Conservation (phyloP, 2,797 vertebrate genomes). For the Carcharodon carcharias region DNA sequence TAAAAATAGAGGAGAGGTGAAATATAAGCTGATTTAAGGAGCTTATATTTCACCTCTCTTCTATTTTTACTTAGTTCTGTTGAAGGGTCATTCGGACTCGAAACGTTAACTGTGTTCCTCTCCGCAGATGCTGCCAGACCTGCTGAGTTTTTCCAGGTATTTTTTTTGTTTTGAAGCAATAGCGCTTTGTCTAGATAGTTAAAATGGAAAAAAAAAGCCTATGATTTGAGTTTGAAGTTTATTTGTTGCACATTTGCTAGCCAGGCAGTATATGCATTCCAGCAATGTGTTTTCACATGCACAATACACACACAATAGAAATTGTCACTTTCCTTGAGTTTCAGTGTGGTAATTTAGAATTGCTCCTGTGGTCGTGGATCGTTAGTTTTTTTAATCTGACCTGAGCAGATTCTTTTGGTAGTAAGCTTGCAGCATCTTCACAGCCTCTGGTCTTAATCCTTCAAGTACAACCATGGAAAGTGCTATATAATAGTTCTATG, state of each 20-base stretch:
- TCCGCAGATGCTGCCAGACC: too few species aligned
- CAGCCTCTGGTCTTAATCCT: neutral
- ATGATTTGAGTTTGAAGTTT: neutral
- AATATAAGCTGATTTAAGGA: too few species aligned
- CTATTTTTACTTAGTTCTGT: too few species aligned
- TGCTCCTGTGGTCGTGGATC: neutral
- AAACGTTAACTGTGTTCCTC: too few species aligned
- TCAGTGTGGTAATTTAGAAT: neutral
- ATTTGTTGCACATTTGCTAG: neutral
- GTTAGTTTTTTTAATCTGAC: neutral
- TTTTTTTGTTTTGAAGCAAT: too few species aligned
- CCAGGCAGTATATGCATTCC: neutral
- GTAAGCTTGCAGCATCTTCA: neutral
- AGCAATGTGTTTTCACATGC: neutral
- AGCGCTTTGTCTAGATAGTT: neutral
- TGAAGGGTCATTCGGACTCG: too few species aligned
- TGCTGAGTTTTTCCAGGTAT: too few species aligned
- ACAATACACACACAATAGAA: neutral
- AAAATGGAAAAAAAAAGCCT: neutral
- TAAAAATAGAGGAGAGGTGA: too few species aligned
- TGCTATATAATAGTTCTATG: neutral
- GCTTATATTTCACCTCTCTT: too few species aligned
- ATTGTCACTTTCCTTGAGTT: neutral
- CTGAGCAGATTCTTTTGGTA: neutral
- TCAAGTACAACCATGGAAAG: neutral